Conservation (phyloP, 2,797 vertebrate genomes). For the Ambastaia sidthimunki region DNA sequence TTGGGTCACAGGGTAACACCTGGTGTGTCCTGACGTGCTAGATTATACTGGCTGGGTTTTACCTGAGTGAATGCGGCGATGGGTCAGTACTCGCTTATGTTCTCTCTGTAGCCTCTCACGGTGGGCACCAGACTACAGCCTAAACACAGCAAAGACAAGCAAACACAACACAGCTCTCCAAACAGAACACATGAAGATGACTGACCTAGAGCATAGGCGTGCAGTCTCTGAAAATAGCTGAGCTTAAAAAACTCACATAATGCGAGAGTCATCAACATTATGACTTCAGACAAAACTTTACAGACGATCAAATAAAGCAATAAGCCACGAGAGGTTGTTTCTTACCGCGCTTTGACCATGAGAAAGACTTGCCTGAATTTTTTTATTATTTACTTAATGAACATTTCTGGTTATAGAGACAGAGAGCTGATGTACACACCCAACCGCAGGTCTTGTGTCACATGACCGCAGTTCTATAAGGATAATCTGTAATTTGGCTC, state of each 20-base stretch:
- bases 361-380: too few relatives aligned
- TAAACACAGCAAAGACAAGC: constrained; percentile 76
- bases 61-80: constrained; percentile 50
- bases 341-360: not conserved
- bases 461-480: constrained; percentile 58
- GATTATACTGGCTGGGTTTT: constrained; percentile 7
- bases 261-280: constrained; percentile 28
- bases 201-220: constrained; percentile 24
- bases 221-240: constrained; percentile 48
- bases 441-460: constrained; percentile 44
- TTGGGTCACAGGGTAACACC: constrained; percentile 25
- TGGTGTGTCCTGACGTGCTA: constrained; percentile 21
- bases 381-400: too few relatives aligned
- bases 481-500: constrained; percentile 74
- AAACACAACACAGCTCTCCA: constrained; percentile 66
- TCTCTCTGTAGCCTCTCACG: constrained; percentile 24
- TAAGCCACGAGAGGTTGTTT: not conserved
- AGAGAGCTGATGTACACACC: constrained; percentile 16
- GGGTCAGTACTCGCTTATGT: constrained; percentile 54
- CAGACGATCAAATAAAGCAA: constrained; percentile 25
- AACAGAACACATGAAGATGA: constrained; percentile 48
- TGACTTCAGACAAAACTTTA: constrained; percentile 33
- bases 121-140: constrained; percentile 65
- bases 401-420: too few relatives aligned
- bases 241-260: constrained; percentile 40